Conservation (phyloP, 2,797 vertebrate genomes). For the Okamejei kenojei region DNA sequence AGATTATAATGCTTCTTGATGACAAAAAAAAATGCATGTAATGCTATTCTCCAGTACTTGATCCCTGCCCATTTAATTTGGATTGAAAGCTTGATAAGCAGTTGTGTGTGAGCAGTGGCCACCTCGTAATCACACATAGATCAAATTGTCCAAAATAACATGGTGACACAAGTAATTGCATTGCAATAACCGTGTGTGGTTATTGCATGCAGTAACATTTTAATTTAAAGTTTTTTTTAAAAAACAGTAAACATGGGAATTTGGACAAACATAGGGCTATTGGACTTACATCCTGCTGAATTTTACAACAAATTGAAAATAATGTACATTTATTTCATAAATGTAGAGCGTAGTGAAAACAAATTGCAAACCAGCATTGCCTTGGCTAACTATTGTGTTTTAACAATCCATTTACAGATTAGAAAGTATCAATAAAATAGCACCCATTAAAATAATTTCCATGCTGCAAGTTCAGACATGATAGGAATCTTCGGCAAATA, state of each 20-base stretch:
- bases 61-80: constrained; percentile 20
- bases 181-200: background rate
- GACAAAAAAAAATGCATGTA: background rate
- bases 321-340: background rate
- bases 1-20: constrained; percentile 25
- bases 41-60: constrained; percentile 7
- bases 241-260: background rate
- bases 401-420: too few relatives aligned
- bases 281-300: background rate
- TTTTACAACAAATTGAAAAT: background rate
- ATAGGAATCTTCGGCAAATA: background rate
- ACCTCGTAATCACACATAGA: constrained; percentile 2
- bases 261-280: background rate
- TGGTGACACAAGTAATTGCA: background rate
- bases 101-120: background rate
- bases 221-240: background rate
- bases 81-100: constrained; percentile 29
- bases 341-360: background rate
- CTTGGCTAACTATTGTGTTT: too few relatives aligned
- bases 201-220: background rate
- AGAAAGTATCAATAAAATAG: background rate
- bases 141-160: background rate
- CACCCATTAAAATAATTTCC: background rate
- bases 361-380: background rate
- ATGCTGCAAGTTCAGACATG: background rate